Evolutionary conservation across 2,888 invertebrate genomes (phyloP).

Genomic region (Philereme transversata): DNA sequence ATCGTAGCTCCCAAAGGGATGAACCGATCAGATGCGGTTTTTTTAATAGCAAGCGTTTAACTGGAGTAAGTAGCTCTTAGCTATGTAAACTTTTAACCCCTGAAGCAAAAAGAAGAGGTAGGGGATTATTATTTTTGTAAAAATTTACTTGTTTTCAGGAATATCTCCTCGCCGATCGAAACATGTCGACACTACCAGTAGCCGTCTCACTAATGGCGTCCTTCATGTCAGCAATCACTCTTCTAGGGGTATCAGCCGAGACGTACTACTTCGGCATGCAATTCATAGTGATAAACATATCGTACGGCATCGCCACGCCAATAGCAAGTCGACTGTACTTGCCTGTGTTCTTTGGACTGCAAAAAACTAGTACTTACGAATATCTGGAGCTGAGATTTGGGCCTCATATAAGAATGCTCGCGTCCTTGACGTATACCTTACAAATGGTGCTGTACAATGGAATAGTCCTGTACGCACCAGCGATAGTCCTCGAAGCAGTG

Average conservation of each 20-base stretch:
- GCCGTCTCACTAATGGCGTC: conserved; percentile 96
- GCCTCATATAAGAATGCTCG: conserved; percentile 87
- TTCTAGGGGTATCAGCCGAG: conserved; percentile 95
- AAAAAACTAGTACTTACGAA: conserved; percentile 95
- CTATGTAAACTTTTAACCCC: too few relatives aligned
- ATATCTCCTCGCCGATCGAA: conserved; percentile 92
- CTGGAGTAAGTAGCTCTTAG: too few relatives aligned
- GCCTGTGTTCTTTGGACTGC: conserved; percentile 93
- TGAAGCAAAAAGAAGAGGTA: too few relatives aligned
- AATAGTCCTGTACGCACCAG: conserved; percentile 96
- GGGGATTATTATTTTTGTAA: too few relatives aligned
- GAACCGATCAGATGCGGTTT: too few relatives aligned
- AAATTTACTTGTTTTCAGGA: conserved; percentile 81
- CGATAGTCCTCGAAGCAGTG: conserved; percentile 93
- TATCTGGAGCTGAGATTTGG: conserved; percentile 96
- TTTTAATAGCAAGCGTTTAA: too few relatives aligned
- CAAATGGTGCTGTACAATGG: conserved; percentile 97
- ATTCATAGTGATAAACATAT: conserved; percentile 90
- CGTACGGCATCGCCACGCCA: conserved; percentile 90
- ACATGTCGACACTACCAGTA: conserved; percentile 91
- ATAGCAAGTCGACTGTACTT: conserved; percentile 90
- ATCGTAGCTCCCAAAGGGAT: too few relatives aligned
- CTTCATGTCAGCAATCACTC: conserved; percentile 95
- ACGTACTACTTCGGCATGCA: conserved; percentile 93
- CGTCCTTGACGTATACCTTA: conserved; percentile 92